phyloP scores from a whole-genome alignment of 2,888 invertebrate genomes.

The Leistus spinibarbis region DNA sequence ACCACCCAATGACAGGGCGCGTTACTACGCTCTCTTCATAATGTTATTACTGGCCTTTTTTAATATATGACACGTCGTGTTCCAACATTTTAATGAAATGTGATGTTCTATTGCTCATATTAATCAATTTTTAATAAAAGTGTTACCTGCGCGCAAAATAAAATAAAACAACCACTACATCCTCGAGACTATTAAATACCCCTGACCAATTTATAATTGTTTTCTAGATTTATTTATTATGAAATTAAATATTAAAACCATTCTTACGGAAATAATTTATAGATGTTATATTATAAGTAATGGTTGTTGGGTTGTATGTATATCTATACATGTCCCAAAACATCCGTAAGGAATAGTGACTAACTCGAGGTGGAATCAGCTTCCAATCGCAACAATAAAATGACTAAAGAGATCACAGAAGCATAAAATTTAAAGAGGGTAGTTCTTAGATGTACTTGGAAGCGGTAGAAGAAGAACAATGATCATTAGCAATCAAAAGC shows the following conservation, averaged over 20 bases:
- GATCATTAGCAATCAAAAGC: slow-evolving; percentile 38
- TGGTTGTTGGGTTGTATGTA: too few species aligned
- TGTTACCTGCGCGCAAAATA: not conserved
- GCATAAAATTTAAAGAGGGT: not conserved
- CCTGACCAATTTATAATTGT: too few species aligned
- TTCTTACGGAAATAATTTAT: too few species aligned
- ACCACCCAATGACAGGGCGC: not conserved
- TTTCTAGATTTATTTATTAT: too few species aligned
- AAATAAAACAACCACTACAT: too few species aligned
- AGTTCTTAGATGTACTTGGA: not conserved
- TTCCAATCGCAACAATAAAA: not conserved
- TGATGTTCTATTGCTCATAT: not conserved
- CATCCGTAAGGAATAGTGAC: too few species aligned
- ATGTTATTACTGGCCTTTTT: slow-evolving; percentile 10
- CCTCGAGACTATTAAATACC: not conserved
- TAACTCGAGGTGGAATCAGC: too few species aligned
- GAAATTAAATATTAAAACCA: too few species aligned
- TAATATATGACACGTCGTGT: not conserved
- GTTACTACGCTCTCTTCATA: not conserved
- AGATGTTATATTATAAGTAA: too few species aligned
- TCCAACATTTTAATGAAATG: not conserved
- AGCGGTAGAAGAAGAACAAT: slow-evolving; percentile 22
- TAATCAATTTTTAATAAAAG: not conserved
- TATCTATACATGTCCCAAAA: too few species aligned
- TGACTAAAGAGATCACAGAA: not conserved